Percentiles rank a stretch among this genome's conserved stretches.
Conservation (phyloP, 1,140 invertebrate species). For the Hermatobates lingyangjiaoensis region DNA sequence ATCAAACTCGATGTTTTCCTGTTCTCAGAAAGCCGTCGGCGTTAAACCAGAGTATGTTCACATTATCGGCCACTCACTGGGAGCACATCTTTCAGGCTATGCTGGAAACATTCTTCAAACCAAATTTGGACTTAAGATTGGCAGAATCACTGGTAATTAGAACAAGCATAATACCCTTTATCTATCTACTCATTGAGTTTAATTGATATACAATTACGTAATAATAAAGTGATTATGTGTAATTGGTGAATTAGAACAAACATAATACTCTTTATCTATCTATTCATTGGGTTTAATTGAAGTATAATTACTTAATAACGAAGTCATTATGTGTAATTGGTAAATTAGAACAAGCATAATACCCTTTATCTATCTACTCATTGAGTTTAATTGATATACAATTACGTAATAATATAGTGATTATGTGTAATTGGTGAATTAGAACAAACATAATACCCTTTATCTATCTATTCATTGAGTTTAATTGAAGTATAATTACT, state of each 20-base stretch:
- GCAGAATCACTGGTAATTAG: constrained; percentile 38
- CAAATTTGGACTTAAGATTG: constrained; percentile 42
- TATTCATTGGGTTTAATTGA: neutral
- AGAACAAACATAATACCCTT: too few relatives aligned
- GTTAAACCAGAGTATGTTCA: constrained; percentile 35
- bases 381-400: too few relatives aligned
- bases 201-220: neutral
- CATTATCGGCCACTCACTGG: constrained; percentile 77
- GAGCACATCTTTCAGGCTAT: constrained; percentile 69
- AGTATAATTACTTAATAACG: neutral
- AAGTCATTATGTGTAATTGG: neutral
- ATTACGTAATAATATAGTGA: too few relatives aligned
- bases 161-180: neutral
- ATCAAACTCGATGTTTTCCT: constrained; percentile 2
- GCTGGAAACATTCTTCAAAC: constrained; percentile 47
- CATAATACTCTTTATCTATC: neutral
- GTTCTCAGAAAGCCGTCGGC: constrained; percentile 26
- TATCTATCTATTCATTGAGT: too few relatives aligned
- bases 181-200: neutral
- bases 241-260: neutral
- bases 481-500: too few relatives aligned
- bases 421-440: too few relatives aligned
- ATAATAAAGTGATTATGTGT: neutral
- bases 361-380: too few relatives aligned
- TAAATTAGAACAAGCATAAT: too few relatives aligned